phyloP scores from a whole-genome alignment of 2,888 invertebrate species.

The Pharmacophagus antenor region DNA sequence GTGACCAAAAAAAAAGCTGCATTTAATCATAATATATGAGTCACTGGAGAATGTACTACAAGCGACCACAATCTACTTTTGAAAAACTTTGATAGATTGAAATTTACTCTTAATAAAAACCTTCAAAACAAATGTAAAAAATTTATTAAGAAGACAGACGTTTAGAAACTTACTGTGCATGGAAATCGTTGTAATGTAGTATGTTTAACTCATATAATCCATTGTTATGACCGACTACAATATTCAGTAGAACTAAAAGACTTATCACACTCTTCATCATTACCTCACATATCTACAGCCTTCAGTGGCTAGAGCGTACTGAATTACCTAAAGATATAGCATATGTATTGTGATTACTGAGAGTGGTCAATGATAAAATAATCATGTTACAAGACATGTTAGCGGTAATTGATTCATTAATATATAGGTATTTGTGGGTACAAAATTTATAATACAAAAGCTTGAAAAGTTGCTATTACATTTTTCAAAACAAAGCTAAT shows the following conservation, averaged over 20 bases:
- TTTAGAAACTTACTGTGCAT: constrained; percentile 76
- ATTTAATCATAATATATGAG: too few species aligned
- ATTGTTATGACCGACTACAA: constrained; percentile 41
- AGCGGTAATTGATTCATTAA: not conserved
- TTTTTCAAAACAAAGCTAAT: too few species aligned
- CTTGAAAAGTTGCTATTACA: too few species aligned
- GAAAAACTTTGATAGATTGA: too few species aligned
- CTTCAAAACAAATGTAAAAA: not conserved
- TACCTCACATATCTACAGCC: not conserved
- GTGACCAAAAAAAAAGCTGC: too few species aligned
- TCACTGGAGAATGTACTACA: too few species aligned
- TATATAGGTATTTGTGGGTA: not conserved
- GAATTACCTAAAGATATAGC: not conserved
- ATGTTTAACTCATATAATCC: constrained; percentile 62
- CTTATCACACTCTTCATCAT: constrained; percentile 34
- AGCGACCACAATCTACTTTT: too few species aligned
- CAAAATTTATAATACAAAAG: not conserved
- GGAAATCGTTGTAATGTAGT: constrained; percentile 80
- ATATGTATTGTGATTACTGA: not conserved
- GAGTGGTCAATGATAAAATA: constrained; percentile 1
- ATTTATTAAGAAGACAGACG: not conserved
- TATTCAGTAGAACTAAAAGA: constrained; percentile 36
- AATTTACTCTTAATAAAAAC: too few species aligned
- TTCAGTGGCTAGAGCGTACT: not conserved
- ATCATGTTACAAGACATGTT: not conserved